Conservation (phyloP, 2,888 invertebrate species). For the Lycocerus yunnanus region DNA sequence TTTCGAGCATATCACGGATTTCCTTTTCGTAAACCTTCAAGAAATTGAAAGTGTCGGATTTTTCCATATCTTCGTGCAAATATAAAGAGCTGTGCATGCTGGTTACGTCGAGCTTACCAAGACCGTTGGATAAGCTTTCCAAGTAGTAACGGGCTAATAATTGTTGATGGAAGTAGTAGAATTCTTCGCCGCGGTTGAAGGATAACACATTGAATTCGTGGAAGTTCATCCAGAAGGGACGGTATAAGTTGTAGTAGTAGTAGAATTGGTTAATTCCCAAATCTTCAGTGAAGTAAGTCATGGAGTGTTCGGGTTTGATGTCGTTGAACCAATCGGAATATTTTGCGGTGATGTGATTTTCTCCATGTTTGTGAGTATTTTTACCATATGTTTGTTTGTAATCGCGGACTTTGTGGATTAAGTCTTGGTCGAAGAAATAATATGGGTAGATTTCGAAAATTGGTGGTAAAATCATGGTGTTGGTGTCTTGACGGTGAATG, state of each 20-base stretch:
- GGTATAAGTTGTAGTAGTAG: conserved; percentile 64
- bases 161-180: conserved; percentile 70
- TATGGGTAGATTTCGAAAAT: conserved; percentile 75
- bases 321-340: not conserved
- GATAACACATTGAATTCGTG: conserved; percentile 59
- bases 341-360: not conserved
- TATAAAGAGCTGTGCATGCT: conserved; percentile 58
- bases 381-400: conserved; percentile 59
- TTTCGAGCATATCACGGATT: conserved; percentile 63
- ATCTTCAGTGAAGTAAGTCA: conserved; percentile 77
- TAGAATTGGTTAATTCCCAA: conserved; percentile 69
- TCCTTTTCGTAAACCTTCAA: conserved; percentile 58
- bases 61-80: conserved; percentile 51
- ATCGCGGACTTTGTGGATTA: conserved; percentile 68
- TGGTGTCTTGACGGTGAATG: conserved; percentile 66
- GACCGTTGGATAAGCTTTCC: conserved; percentile 73
- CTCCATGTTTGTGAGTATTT: not conserved
- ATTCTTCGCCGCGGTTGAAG: conserved; percentile 67
- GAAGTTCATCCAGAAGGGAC: conserved; percentile 68
- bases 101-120: conserved; percentile 67
- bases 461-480: conserved; percentile 69
- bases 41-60: conserved; percentile 53
- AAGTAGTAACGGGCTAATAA: conserved; percentile 73
- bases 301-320: conserved; percentile 55
- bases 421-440: conserved; percentile 70